Evolutionary conservation across 2,888 invertebrate genomes (phyloP), one percentile per base, ranked within the genome.

Genomic region (Eutolmus rufibarbis): DNA sequence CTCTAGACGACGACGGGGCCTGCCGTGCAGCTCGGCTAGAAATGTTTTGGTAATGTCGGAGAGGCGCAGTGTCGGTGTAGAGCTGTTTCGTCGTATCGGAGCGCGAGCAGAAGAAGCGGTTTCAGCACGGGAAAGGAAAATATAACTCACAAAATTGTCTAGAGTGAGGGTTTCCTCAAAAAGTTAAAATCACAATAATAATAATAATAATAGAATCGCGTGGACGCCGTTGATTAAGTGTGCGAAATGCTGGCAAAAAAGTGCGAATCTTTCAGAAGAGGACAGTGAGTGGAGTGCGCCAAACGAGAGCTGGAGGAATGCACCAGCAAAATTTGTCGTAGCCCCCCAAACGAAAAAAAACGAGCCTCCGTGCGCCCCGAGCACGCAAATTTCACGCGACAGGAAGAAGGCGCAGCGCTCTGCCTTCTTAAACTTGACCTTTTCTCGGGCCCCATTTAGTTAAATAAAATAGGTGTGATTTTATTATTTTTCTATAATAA

Each of bases 81-180:
- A 66, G 87, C 82, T 82, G 87, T 87, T 66, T 87, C 74, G 86
- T 86, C 86, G 86, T 77, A 77, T 77, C 88, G 88, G 88, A 66
- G 28, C 79, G 88, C 88, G 88, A 88, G n/a, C 19, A 66, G 23
- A 66, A 74, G 85, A 66, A 81, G 85, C 74, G 85, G 74, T 85
- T 85, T 74, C 66, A 66, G 23, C 12, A 34, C 16, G n/a, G 76
- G 46, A 76, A 74, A 77, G 14, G 5, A 16, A 46, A 46, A 46
- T 43, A 46, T 46, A 86, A 56, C 34, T 77, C 77, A 14, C 19
- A 86, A 37, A n/a, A 74, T 66, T 16, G 14, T 14, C 37, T 31
- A 34, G 34, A 66, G 57, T 31, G 66, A 19, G 37, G 37, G 5
- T 23, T 66, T 4, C 8, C 43, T 46, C 14, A 46, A 46, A 46